Percentiles rank a stretch among this genome's conserved stretches.
Conservation (phyloP, 2,113 vertebrate species). For the Bambusicola thoracicus region DNA sequence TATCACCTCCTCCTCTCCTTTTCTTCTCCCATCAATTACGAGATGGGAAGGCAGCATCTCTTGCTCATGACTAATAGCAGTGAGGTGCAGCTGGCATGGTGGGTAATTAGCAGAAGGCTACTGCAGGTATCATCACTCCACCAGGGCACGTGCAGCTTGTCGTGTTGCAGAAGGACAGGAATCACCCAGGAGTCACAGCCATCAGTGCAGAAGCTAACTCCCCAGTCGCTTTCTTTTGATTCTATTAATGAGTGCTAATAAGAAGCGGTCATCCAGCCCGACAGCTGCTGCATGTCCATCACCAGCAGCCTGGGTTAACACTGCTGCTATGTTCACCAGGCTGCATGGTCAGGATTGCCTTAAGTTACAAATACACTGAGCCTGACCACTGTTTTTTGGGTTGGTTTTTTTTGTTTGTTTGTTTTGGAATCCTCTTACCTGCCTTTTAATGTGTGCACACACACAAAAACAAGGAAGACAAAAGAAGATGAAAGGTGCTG, state of each 20-base stretch:
- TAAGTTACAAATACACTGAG: rapidly evolving
- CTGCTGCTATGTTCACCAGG: neutral
- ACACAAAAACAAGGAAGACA: neutral
- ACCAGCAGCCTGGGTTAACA: neutral
- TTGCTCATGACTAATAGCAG: neutral
- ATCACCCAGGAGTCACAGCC: neutral
- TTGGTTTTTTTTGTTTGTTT: neutral
- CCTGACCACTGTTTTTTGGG: neutral
- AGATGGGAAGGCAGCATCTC: neutral
- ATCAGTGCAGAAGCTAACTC: neutral
- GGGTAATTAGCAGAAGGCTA: neutral
- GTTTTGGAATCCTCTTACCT: neutral
- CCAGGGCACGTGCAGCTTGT: rapidly evolving
- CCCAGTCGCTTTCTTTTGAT: neutral
- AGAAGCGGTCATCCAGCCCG: neutral
- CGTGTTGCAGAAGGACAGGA: neutral
- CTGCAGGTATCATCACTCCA: neutral
- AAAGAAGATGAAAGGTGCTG: neutral
- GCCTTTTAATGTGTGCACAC: rapidly evolving
- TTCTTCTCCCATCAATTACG: neutral
- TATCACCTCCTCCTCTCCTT: neutral
- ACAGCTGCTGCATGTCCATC: neutral
- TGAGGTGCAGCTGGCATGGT: neutral
- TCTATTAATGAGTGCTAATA: neutral
- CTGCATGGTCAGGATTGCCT: rapidly evolving